Percentiles rank a stretch among this genome's conserved stretches.
These are phyloP conservation scores for Mythimna ferrago DNA, from an alignment of 2,888 invertebrate genomes.

Conservation along the genomic window DNA sequence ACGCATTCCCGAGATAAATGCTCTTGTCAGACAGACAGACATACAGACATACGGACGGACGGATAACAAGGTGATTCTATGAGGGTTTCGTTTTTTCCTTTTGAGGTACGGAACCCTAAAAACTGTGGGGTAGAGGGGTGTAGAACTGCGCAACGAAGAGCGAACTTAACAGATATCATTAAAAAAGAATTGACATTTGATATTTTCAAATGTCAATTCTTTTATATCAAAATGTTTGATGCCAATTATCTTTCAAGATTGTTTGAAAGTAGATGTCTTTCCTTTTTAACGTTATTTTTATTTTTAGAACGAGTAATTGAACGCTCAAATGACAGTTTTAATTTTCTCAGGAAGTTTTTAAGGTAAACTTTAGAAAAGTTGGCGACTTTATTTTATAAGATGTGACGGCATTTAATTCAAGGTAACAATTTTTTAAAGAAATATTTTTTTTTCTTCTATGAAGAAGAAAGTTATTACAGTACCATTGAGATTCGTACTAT, in stretches of 20 bases:
- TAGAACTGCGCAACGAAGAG: too few species aligned
- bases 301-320: slow-evolving; percentile 15
- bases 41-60: too few species aligned
- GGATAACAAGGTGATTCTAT: too few species aligned
- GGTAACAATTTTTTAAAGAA: not conserved
- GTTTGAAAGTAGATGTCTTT: not conserved
- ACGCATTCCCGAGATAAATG: too few species aligned
- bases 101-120: too few species aligned
- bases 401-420: not conserved
- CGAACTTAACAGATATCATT: too few species aligned
- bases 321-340: slow-evolving; percentile 4
- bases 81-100: too few species aligned
- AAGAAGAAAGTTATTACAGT: not conserved
- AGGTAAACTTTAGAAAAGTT: slow-evolving; percentile 20
- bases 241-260: not conserved
- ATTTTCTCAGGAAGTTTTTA: not conserved
- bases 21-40: too few species aligned
- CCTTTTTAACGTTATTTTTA: not conserved
- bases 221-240: not conserved
- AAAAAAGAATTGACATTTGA: too few species aligned
- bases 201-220: too few species aligned
- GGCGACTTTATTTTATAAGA: not conserved
- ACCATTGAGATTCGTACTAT: too few species aligned
- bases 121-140: too few species aligned
- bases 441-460: not conserved